A percentile compares a stretch with the other conserved stretches of the same genome.
Evolutionary conservation across 2,113 vertebrate genomes (phyloP).

Genomic region (Plectropomus leopardus): DNA sequence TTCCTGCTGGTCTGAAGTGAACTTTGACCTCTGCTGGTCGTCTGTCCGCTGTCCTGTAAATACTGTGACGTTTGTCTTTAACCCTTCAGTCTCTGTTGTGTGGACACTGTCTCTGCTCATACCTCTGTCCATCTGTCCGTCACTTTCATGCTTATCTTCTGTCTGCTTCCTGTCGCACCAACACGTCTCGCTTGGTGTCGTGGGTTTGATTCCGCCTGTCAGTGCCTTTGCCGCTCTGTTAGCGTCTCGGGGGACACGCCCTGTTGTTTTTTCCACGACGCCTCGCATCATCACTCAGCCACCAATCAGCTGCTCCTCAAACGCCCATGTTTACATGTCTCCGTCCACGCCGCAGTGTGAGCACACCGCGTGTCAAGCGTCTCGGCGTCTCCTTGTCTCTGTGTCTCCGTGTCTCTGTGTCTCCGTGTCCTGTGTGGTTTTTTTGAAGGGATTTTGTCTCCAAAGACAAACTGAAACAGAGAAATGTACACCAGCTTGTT

Average conservation of each 20-base stretch:
- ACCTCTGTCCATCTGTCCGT: constrained; percentile 27
- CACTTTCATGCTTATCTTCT: constrained; percentile 12
- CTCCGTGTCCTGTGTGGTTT: background rate
- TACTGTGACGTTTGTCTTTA: background rate
- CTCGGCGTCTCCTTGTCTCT: no score
- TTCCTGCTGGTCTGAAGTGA: background rate
- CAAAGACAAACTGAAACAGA: no score
- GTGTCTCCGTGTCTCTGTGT: no score
- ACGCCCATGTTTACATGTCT: constrained; percentile 67
- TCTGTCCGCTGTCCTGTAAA: background rate
- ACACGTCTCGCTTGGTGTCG: no score
- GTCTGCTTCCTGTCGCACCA: background rate
- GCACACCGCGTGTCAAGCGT: no score
- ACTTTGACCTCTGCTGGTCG: constrained; percentile 18
- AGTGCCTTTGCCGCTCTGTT: constrained; percentile 70
- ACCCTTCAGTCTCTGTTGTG: constrained; percentile 3
- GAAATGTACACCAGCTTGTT: no score
- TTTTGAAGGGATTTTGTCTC: no score
- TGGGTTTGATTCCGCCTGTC: constrained; percentile 3
- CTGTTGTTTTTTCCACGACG: background rate
- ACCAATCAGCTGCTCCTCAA: constrained; percentile 4
- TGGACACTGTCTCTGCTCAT: background rate
- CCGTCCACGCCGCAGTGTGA: background rate
- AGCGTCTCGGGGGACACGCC: constrained; percentile 29
- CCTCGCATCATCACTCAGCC: constrained; percentile 1